Conservation (phyloP, 2,797 vertebrate genomes). For the Hozukius guyotensis region DNA sequence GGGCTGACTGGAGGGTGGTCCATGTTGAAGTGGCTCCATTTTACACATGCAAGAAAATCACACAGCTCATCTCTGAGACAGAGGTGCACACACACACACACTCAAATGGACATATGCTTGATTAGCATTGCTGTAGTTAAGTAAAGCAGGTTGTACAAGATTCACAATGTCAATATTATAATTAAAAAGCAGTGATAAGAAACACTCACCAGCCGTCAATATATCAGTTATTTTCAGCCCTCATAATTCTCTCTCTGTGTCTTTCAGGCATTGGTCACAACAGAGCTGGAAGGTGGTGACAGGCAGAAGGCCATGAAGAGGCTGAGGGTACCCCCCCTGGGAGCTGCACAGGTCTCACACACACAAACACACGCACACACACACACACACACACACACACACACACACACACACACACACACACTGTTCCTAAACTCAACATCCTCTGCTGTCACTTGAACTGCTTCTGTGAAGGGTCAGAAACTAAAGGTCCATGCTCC, state of each 20-base stretch:
- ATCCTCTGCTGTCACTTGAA: background rate
- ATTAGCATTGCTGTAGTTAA: background rate
- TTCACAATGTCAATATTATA: background rate
- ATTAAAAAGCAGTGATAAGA: background rate
- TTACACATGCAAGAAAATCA: slow-evolving; percentile 99
- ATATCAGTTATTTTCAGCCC: background rate
- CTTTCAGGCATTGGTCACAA: slow-evolving; percentile 92
- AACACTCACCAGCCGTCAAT: background rate
- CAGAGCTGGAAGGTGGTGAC: slow-evolving; percentile 96
- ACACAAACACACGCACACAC: background rate
- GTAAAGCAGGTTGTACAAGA: background rate
- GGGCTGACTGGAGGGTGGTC: slow-evolving; percentile 95
- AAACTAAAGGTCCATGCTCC: background rate
- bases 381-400: background rate
- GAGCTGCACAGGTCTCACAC: slow-evolving; percentile 92
- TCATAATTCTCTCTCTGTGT: slow-evolving; percentile 5
- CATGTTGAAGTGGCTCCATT: slow-evolving; percentile 98
- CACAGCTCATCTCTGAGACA: slow-evolving; percentile 97
- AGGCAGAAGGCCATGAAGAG: slow-evolving; percentile 99
- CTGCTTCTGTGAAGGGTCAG: background rate
- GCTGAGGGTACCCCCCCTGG: slow-evolving; percentile 94
- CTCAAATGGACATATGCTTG: background rate
- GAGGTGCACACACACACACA: slow-evolving; percentile 78
- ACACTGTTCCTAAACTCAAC: no score
- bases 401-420: background rate